These are phyloP conservation scores for Arrhamphus sclerolepis DNA, from an alignment of 2,797 vertebrate genomes.

Conservation along the genomic window DNA sequence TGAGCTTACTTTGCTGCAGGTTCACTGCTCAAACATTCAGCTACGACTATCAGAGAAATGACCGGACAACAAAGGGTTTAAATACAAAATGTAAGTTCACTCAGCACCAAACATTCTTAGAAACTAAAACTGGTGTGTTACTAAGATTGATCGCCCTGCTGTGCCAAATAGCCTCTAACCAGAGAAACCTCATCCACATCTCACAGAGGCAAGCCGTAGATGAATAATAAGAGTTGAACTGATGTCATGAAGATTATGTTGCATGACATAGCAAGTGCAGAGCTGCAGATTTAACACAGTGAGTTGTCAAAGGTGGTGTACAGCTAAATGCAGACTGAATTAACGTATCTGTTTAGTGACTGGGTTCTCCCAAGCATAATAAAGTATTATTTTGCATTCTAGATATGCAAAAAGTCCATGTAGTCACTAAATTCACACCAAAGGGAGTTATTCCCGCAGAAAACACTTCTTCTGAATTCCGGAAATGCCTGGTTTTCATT, in stretches of 20 bases:
- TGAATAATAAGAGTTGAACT: conserved; percentile 28
- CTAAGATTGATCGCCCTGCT: conserved; percentile 13
- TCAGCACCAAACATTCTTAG: too few relatives aligned
- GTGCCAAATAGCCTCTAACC: conserved; percentile 26
- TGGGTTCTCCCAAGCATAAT: too few relatives aligned
- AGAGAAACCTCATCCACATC: conserved; percentile 29
- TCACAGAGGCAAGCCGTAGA: conserved; percentile 2
- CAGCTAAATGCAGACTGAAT: too few relatives aligned
- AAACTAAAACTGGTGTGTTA: conserved; percentile 11
- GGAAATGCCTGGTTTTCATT: background rate
- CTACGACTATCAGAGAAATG: too few relatives aligned
- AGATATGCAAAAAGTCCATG: too few relatives aligned
- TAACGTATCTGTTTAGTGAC: too few relatives aligned
- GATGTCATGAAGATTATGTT: conserved; percentile 28
- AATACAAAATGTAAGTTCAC: too few relatives aligned
- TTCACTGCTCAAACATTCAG: too few relatives aligned
- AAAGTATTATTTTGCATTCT: too few relatives aligned
- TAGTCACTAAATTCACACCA: background rate
- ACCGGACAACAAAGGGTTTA: too few relatives aligned
- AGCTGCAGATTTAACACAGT: background rate
- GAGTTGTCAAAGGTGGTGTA: too few relatives aligned
- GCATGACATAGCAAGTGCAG: conserved; percentile 12
- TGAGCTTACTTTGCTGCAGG: conserved; percentile 35
- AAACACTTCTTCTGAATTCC: too few relatives aligned
- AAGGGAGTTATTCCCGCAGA: background rate